A percentile compares a stretch with the other conserved stretches of the same genome.
These are phyloP conservation scores for Aphaenogaster ashmeadi DNA, from an alignment of 1,140 invertebrate species.

Conservation along the genomic window DNA sequence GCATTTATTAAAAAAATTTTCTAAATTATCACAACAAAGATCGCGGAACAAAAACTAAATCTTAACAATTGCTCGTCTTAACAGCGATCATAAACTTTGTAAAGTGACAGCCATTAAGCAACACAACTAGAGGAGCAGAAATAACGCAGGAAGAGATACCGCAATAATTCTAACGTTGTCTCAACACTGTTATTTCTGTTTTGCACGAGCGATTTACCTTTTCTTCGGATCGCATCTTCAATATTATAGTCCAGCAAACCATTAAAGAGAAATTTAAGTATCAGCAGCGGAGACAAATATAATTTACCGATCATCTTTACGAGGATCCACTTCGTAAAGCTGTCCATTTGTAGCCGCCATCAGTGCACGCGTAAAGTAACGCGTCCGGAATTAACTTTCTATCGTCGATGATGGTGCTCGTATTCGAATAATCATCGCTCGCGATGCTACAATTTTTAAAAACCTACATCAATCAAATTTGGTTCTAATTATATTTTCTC, in stretches of 20 bases:
- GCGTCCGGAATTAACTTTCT: conserved; percentile 45
- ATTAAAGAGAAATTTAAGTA: conserved; percentile 73
- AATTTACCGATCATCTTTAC: conserved; percentile 33
- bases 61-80: neutral
- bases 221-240: neutral
- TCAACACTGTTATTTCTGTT: conserved; percentile 28
- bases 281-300: neutral
- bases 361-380: conserved; percentile 42
- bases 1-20: neutral
- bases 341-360: conserved; percentile 62
- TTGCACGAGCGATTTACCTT: conserved; percentile 48
- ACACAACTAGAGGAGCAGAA: neutral
- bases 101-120: conserved; percentile 17
- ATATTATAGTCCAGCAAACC: conserved; percentile 3
- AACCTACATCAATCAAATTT: neutral
- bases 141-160: conserved; percentile 37
- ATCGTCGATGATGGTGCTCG: neutral
- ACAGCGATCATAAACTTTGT: neutral
- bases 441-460: conserved; percentile 12
- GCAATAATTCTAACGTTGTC: conserved; percentile 35
- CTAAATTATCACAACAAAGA: neutral
- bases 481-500: conserved; percentile 2
- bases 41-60: neutral
- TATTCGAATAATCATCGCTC: neutral
- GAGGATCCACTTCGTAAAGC: conserved; percentile 52